A percentile compares a stretch with the other conserved stretches of the same genome.
Conservation (phyloP, 2,888 invertebrate genomes). For the Drymonia ruficornis region DNA sequence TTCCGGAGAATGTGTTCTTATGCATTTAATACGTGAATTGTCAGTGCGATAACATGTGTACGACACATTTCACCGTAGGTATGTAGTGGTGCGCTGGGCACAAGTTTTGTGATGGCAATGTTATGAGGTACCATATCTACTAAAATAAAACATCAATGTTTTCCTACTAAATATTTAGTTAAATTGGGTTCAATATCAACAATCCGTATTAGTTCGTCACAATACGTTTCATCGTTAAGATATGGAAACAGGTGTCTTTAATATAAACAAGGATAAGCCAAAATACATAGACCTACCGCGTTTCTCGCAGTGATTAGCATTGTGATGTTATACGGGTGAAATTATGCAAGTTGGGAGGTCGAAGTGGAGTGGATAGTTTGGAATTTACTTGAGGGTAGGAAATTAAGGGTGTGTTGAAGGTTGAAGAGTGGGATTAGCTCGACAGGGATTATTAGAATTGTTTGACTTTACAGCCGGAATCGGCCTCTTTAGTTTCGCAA, state of each 20-base stretch:
- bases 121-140: too few relatives aligned
- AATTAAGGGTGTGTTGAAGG: conserved; percentile 51
- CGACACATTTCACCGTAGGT: too few relatives aligned
- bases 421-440: conserved; percentile 51
- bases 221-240: conserved; percentile 43
- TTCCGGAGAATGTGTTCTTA: too few relatives aligned
- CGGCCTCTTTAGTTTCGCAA: conserved; percentile 43
- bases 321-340: conserved; percentile 7
- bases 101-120: too few relatives aligned
- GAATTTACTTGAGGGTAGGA: conserved; percentile 54
- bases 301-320: conserved; percentile 9
- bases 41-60: too few relatives aligned
- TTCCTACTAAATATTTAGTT: not conserved
- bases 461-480: conserved; percentile 52
- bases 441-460: conserved; percentile 60
- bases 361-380: conserved; percentile 45
- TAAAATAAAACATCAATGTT: too few relatives aligned
- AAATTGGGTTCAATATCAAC: conserved; percentile 16
- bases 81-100: too few relatives aligned
- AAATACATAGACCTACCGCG: conserved; percentile 33
- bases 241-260: conserved; percentile 52
- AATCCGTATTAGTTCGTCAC: conserved; percentile 32
- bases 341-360: conserved; percentile 36
- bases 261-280: conserved; percentile 44
- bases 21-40: too few relatives aligned